phyloP scores from a whole-genome alignment of 2,888 invertebrate species.

The Cantharis rustica region DNA sequence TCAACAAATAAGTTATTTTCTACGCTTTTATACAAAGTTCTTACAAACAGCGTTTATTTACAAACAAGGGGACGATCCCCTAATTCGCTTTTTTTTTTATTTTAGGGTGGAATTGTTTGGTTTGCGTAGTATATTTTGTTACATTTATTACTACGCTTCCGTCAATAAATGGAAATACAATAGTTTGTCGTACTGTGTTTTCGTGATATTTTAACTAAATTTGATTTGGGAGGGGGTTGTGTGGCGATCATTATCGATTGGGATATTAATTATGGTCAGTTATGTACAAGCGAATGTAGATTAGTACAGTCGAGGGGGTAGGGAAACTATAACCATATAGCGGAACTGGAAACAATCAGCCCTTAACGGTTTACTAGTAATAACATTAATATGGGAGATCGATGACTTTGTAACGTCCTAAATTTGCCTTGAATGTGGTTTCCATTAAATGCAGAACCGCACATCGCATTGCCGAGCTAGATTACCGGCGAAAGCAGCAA shows the following conservation, averaged over 20 bases:
- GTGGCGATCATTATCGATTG: not conserved
- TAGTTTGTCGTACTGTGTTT: not conserved
- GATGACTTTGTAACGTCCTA: constrained; percentile 25
- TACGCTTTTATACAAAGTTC: not conserved
- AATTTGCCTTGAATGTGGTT: constrained; percentile 32
- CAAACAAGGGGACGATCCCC: not conserved
- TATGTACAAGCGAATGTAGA: not conserved
- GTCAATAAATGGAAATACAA: not conserved
- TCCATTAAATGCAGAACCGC: constrained; percentile 26
- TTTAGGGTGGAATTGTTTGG: not conserved
- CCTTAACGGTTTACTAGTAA: constrained; percentile 12
- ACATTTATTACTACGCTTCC: not conserved
- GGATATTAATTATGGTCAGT: constrained; percentile 7
- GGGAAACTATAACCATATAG: constrained; percentile 9
- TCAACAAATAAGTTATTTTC: not conserved
- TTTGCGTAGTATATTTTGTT: not conserved
- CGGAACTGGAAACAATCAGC: constrained; percentile 13
- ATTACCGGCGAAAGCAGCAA: constrained; percentile 34
- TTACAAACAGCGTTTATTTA: not conserved
- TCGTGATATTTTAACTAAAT: not conserved
- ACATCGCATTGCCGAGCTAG: constrained; percentile 24
- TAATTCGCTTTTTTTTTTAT: not conserved
- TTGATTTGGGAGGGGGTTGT: not conserved
- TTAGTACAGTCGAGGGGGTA: not conserved
- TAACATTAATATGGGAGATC: constrained; percentile 26